Base-by-base conservation (phyloP, 1,140 invertebrate species). In the Drosophila carrolli region DNA sequence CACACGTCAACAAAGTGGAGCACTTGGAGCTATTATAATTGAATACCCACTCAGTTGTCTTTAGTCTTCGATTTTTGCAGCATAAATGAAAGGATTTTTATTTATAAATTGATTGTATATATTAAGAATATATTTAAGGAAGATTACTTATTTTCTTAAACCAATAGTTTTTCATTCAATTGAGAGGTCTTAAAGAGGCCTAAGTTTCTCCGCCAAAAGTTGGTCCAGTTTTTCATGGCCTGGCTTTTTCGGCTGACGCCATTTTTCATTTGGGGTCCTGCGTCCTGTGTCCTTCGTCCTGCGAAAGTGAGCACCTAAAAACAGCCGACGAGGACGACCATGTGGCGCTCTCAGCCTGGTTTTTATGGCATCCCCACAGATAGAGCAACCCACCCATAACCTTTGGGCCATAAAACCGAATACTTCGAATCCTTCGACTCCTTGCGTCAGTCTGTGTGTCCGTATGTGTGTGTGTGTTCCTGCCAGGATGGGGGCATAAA, bases 381-480 rank as follows among this genome's bases (percentile, higher is more conserved):
- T 43, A 43, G 9, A 53, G 7, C 53, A 59, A 27, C 48, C 48
- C 66, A 50, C 19, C 78, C 72, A 65, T 84, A 86, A 88, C 82
- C 82, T 86, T 86, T 86, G 68, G 73, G 79, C 75, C 78, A 81
- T 88, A 88, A 88, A 85, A 81, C 78, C 83, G 66, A 61, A 80
- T 77, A 62, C 80, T 79, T 75, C 65, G 72, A 61, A 23, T 62
- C 60, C 63, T 57, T 19, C 35, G 61, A 37, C 40, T 44, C 29
- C 35, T 44, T 16, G 1, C 27, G 14, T 53, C 11, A 43, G 13
- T 29, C 23, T 47, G 44, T 51, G 50, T 47, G 48, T 27, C 9
- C 43, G n/a, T 16, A 9, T 48, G 11, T 67, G 13, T 53, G 8
- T 27, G 29, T 6, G 37, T 27, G 67, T 32, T 32, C 32, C 23